Conservation (phyloP, 2,888 invertebrate species). For the Pollenia labialis region DNA sequence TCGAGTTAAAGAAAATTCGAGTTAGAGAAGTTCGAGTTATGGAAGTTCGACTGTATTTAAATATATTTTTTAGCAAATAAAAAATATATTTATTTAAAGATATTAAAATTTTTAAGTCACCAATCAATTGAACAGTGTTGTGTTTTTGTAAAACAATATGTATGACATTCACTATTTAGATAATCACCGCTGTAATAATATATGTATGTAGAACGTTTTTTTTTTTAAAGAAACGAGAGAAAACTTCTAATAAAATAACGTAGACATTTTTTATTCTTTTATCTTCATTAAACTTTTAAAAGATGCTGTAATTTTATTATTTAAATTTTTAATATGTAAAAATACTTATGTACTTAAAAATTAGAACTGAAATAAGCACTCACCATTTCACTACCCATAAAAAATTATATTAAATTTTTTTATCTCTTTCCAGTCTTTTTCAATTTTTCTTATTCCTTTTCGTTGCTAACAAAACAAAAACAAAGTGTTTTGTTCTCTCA, state of each 20-base stretch:
- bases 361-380: conserved; percentile 26
- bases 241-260: conserved; percentile 19
- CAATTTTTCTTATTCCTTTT: conserved; percentile 29
- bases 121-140: no score
- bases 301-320: conserved; percentile 61
- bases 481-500: conserved; percentile 28
- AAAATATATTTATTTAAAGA: no score
- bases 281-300: conserved; percentile 1
- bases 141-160: no score
- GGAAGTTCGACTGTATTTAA: no score
- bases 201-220: neutral
- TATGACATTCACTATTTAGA: neutral
- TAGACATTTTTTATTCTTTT: neutral
- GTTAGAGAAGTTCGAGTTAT: no score
- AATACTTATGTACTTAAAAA: neutral
- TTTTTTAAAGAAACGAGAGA: neutral
- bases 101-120: no score
- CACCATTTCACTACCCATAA: conserved; percentile 41
- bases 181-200: neutral
- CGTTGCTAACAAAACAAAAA: conserved; percentile 53
- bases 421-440: neutral
- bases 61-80: no score
- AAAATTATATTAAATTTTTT: neutral
- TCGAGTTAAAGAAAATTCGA: no score
- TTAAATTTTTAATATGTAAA: neutral